A percentile compares a stretch with the other conserved stretches of the same genome.
Conservation (phyloP, 2,113 vertebrate genomes). For the Epinephelus lanceolatus region DNA sequence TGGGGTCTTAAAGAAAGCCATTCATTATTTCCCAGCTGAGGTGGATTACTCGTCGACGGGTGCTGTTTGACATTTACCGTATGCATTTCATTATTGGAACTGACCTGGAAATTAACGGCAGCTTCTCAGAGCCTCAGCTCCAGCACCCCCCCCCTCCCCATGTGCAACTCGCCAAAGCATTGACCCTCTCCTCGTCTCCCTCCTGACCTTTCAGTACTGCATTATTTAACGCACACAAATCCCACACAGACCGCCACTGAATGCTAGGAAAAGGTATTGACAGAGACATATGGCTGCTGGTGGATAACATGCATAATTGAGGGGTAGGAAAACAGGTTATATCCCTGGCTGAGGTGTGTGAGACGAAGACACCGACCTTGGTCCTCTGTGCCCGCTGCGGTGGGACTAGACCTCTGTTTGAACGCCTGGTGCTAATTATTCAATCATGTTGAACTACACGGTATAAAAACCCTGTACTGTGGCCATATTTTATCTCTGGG, state of each 20-base stretch:
- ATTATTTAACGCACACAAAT: slow-evolving; percentile 88
- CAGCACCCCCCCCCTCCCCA: slow-evolving; percentile 19
- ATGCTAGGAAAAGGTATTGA: slow-evolving; percentile 84
- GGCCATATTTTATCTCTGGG: slow-evolving; percentile 36
- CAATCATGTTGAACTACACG: slow-evolving; percentile 56
- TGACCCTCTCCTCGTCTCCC: slow-evolving; percentile 79
- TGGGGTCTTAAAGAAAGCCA: slow-evolving; percentile 80
- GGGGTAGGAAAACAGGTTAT: slow-evolving; percentile 79
- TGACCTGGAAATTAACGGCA: slow-evolving; percentile 87
- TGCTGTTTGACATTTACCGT: slow-evolving; percentile 87
- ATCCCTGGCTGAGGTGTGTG: slow-evolving; percentile 67
- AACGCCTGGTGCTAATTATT: slow-evolving; percentile 74
- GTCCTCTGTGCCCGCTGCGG: slow-evolving; percentile 58
- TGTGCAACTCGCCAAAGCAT: slow-evolving; percentile 73
- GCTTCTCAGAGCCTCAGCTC: slow-evolving; percentile 63
- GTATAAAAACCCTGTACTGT: slow-evolving; percentile 30
- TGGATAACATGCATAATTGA: slow-evolving; percentile 86
- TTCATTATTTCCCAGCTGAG: slow-evolving; percentile 85
- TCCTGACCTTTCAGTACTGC: slow-evolving; percentile 85
- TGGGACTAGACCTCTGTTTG: slow-evolving; percentile 61
- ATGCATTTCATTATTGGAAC: slow-evolving; percentile 88
- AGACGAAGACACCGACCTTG: slow-evolving; percentile 71
- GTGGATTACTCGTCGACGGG: slow-evolving; percentile 80
- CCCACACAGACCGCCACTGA: slow-evolving; percentile 80
- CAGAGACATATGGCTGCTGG: slow-evolving; percentile 85